Conservation (phyloP, 92 coral and sea anemone genomes). For the Phymanthus crucifer region DNA sequence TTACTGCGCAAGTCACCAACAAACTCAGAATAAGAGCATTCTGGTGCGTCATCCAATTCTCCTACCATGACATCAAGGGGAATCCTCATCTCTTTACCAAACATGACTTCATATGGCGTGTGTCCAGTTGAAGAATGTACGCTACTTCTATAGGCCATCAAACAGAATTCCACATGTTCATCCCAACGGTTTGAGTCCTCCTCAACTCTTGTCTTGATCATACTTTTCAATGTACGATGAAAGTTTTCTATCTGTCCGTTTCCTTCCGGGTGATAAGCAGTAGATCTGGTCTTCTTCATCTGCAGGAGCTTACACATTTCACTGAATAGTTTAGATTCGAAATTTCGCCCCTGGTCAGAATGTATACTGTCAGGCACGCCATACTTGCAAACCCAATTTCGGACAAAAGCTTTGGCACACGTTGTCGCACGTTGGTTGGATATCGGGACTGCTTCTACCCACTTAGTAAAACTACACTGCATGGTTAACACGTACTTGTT, state of each 20-base stretch:
- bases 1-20: no score
- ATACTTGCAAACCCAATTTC: slow-evolving; percentile 41
- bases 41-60: no score
- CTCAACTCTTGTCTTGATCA: slow-evolving; percentile 27
- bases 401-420: slow-evolving; percentile 34
- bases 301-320: slow-evolving; percentile 42
- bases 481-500: slow-evolving; percentile 41
- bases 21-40: no score
- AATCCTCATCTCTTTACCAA: slow-evolving; percentile 43
- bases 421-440: slow-evolving; percentile 46
- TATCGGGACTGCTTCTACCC: slow-evolving; percentile 55
- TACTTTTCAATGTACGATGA: slow-evolving; percentile 18
- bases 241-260: slow-evolving; percentile 50
- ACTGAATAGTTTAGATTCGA: slow-evolving; percentile 38
- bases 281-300: slow-evolving; percentile 44
- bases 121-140: slow-evolving; percentile 34
- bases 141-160: slow-evolving; percentile 59
- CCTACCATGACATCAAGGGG: slow-evolving; percentile 48
- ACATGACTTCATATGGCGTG: slow-evolving; percentile 45
- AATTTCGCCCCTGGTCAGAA: slow-evolving; percentile 60
- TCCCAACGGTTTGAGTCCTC: slow-evolving; percentile 22
- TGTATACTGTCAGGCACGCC: slow-evolving; percentile 55
- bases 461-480: slow-evolving; percentile 45
- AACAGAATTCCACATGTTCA: slow-evolving; percentile 17
- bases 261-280: slow-evolving; percentile 48